Evolutionary conservation across 2,113 vertebrate genomes (phyloP).

Genomic region (Chascanopsetta lugubris): DNA sequence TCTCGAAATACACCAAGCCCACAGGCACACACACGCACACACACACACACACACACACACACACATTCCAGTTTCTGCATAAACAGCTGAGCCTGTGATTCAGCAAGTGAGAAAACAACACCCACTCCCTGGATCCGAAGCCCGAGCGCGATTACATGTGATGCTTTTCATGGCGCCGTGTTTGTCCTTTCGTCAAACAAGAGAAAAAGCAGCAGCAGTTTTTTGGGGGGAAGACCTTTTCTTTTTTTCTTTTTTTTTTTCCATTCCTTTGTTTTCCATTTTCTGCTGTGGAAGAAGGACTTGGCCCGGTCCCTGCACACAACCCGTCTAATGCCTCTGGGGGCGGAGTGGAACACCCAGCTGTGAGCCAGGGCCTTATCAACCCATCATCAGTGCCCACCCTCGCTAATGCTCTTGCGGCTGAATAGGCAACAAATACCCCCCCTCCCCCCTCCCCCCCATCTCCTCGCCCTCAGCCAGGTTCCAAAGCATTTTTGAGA

Average conservation of each 20-base stretch:
- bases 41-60: too few relatives aligned
- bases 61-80: background rate
- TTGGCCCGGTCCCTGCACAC: constrained; percentile 4
- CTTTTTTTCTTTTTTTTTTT: constrained; percentile 3
- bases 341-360: constrained; percentile 15
- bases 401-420: constrained; percentile 20
- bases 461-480: constrained; percentile 24
- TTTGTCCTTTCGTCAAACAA: background rate
- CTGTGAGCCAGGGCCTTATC: constrained; percentile 21
- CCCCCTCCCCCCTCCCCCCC: too few relatives aligned
- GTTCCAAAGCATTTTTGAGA: constrained; percentile 27
- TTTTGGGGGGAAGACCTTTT: background rate
- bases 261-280: background rate
- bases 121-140: constrained; percentile 13
- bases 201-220: background rate
- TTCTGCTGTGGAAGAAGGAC: background rate
- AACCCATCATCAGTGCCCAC: constrained; percentile 2
- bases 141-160: background rate
- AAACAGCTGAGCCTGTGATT: constrained; percentile 16
- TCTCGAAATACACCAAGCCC: background rate
- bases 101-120: constrained; percentile 29
- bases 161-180: background rate
- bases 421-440: constrained; percentile 31
- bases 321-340: constrained; percentile 1
- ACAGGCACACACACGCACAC: too few relatives aligned